Base-by-base conservation (phyloP, 2,797 vertebrate species). In the Enteromius viviparus region DNA sequence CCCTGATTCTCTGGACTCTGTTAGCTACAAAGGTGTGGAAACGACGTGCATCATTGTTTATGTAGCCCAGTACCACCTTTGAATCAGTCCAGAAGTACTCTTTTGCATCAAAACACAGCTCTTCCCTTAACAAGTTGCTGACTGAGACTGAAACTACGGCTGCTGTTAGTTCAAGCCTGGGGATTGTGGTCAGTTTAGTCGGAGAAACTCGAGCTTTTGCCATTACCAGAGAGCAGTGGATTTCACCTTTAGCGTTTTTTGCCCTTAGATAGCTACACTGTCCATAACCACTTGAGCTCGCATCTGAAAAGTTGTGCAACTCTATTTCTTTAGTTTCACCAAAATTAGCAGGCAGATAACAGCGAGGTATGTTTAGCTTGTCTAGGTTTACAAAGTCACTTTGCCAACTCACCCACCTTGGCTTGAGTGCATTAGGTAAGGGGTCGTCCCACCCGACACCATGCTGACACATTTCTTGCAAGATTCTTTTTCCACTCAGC, bases 401-500 rank as follows among this genome's bases (percentile, higher is more conserved):
- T 83, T 83, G 29, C 81, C 47, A 83, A 1, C 49, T 66, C 58
- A 84, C 82, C 79, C 85, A 86, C 79, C 23, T 4, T 82, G 82
- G 62, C 34, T 19, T 55, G 3, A 85, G 78, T 15, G 1, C 19
- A 26, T 78, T 19, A 11, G 82, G 49, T 49, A 70, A 29, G 6
- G 58, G 34, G 15, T 84, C 32, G 3, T 83, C 74, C 81, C 81
- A 83, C 21, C 14, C 15, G 2, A 45, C 23, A 55, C 81, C 64
- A 45, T 77, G 47, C 1, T 23, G 64, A n/a, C 74, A 86, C 80
- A 85, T 82, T 64, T 86, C 76, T 14, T 85, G 75, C 3, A 83
- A 4, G 15, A 79, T 83, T 34, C 3, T 68, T 23, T 82, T 85
- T 9, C 80, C 60, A 1, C 37, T 79, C 0, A 83, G 47, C 1